Conservation (phyloP, 2,888 invertebrate genomes). For the Cantharis flavilabris region DNA sequence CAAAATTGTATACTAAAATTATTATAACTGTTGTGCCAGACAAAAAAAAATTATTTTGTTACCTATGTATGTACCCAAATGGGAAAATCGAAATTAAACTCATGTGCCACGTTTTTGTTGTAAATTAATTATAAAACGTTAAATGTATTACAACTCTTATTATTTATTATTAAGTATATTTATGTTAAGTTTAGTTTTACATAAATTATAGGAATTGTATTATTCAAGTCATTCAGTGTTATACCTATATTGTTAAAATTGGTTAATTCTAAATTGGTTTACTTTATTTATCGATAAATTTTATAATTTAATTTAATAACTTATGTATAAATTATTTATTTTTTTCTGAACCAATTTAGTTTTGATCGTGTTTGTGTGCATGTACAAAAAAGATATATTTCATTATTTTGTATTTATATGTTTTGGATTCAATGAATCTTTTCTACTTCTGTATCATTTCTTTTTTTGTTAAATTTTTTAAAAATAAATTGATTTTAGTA, state of each 20-base stretch:
- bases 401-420: constrained; percentile 47
- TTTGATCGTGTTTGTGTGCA: constrained; percentile 38
- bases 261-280: constrained; percentile 24
- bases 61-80: constrained; percentile 35
- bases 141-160: constrained; percentile 32
- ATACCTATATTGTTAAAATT: constrained; percentile 20
- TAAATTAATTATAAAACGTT: constrained; percentile 36
- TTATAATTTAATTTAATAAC: constrained; percentile 27
- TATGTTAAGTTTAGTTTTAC: constrained; percentile 39
- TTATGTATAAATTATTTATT: constrained; percentile 42
- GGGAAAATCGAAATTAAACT: constrained; percentile 22
- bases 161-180: constrained; percentile 38
- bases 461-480: constrained; percentile 36
- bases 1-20: constrained; percentile 15
- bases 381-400: constrained; percentile 51
- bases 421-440: constrained; percentile 47
- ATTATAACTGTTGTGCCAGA: constrained; percentile 29
- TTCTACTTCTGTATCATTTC: constrained; percentile 42
- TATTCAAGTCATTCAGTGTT: constrained; percentile 25
- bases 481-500: constrained; percentile 36
- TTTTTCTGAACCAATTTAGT: constrained; percentile 47
- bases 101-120: constrained; percentile 40
- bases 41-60: constrained; percentile 36
- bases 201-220: constrained; percentile 38
- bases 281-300: constrained; percentile 3